These are phyloP conservation scores for Channallabes apus DNA, from an alignment of 2,797 vertebrate species.

Conservation along the genomic window DNA sequence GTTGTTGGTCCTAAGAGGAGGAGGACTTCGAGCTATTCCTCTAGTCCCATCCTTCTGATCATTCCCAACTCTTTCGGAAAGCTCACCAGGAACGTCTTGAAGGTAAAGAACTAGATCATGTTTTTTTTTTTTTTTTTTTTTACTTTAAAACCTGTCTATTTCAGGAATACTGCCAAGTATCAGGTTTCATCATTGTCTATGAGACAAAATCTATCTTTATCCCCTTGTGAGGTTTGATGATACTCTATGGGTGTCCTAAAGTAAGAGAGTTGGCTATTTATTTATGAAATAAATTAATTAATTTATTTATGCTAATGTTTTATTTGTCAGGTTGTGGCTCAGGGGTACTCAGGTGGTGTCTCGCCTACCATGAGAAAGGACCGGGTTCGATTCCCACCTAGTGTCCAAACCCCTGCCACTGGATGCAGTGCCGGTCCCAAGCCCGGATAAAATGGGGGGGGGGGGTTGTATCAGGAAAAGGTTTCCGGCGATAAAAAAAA, in stretches of 20 bases:
- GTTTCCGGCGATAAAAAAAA: too few relatives aligned
- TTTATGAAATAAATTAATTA: not conserved
- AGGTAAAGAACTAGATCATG: constrained; percentile 77
- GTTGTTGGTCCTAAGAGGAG: constrained; percentile 72
- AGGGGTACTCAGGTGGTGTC: too few relatives aligned
- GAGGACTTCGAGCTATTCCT: constrained; percentile 78
- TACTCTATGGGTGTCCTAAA: not conserved
- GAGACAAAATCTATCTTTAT: too few relatives aligned
- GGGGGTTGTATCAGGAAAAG: too few relatives aligned
- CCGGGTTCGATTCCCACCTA: too few relatives aligned
- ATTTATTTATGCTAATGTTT: not conserved
- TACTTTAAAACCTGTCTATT: too few relatives aligned
- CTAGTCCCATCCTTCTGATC: constrained; percentile 77
- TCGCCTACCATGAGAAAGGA: too few relatives aligned
- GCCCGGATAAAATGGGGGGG: too few relatives aligned
- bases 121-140: too few relatives aligned
- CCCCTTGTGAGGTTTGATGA: not conserved
- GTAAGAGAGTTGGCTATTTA: not conserved
- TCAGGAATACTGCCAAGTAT: not conserved
- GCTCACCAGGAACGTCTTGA: constrained; percentile 77
- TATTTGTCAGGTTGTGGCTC: not conserved
- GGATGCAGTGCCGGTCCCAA: too few relatives aligned
- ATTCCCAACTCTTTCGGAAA: constrained; percentile 84
- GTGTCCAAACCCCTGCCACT: too few relatives aligned
- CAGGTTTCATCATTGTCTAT: not conserved